phyloP scores from a whole-genome alignment of 2,888 invertebrate genomes.

The Drosophila ochracea region DNA sequence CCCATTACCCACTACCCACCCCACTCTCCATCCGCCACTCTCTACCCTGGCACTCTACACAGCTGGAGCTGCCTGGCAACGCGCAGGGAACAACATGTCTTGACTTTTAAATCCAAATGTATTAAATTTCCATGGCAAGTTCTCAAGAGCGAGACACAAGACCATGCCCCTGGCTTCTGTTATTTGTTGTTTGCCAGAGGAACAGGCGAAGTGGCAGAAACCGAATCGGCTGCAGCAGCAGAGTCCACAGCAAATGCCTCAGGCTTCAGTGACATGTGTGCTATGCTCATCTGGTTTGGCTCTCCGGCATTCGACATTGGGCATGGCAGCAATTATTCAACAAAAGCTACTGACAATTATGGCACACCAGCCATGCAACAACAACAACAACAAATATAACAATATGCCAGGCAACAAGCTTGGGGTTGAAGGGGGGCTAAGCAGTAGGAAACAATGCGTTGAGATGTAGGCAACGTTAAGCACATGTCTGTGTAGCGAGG shows the following conservation, averaged over 20 bases:
- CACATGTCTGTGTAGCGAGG: conserved; percentile 26
- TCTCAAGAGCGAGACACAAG: conserved; percentile 54
- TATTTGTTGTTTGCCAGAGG: conserved; percentile 49
- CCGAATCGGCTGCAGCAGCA: conserved; percentile 8
- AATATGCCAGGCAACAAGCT: not conserved
- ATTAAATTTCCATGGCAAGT: conserved; percentile 74
- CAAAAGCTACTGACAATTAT: conserved; percentile 81
- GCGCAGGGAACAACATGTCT: conserved; percentile 69
- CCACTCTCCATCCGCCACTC: not conserved
- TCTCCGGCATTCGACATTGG: conserved; percentile 74
- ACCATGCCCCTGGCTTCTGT: conserved; percentile 38
- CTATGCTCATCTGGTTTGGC: conserved; percentile 57
- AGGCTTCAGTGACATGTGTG: conserved; percentile 51
- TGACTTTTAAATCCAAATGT: conserved; percentile 80
- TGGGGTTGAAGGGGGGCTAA: not conserved
- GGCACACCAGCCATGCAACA: conserved; percentile 70
- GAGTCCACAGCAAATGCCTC: conserved; percentile 50
- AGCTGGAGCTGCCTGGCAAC: conserved; percentile 56
- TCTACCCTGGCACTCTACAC: not conserved
- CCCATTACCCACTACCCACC: not conserved
- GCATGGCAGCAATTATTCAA: conserved; percentile 80
- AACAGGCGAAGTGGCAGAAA: not conserved
- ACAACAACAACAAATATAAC: conserved; percentile 44
- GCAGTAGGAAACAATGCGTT: conserved; percentile 1
- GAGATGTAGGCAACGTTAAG: conserved; percentile 19